Conservation (phyloP, 2,797 vertebrate species). For the Denticeps clupeoides region DNA sequence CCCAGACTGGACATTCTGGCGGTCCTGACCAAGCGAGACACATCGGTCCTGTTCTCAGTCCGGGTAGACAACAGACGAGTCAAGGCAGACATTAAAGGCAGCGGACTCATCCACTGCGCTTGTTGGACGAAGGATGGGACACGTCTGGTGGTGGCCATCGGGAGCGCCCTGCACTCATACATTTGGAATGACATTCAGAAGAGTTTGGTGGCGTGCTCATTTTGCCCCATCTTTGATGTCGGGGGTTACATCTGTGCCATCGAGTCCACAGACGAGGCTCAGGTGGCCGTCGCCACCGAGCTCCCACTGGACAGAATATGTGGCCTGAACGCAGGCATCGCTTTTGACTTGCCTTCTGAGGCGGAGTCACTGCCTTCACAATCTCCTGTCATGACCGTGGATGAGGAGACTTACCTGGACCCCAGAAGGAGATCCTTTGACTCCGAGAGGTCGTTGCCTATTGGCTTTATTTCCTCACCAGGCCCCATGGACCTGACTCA, state of each 20-base stretch:
- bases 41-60: constrained; percentile 71
- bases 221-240: constrained; percentile 78
- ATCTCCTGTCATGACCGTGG: constrained; percentile 35
- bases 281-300: constrained; percentile 78
- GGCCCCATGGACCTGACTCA: constrained; percentile 76
- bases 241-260: constrained; percentile 75
- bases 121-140: constrained; percentile 88
- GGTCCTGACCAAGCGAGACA: constrained; percentile 75
- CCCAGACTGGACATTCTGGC: constrained; percentile 73
- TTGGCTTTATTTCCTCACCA: constrained; percentile 49
- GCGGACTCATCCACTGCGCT: constrained; percentile 74
- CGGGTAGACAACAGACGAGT: constrained; percentile 63
- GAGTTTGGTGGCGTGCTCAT: constrained; percentile 66
- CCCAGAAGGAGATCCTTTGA: constrained; percentile 55
- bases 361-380: constrained; percentile 33
- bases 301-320: constrained; percentile 83
- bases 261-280: constrained; percentile 60
- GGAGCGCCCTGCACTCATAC: constrained; percentile 77
- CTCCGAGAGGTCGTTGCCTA: constrained; percentile 46
- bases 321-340: constrained; percentile 65
- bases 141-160: constrained; percentile 80
- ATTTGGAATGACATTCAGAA: constrained; percentile 82
- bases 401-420: constrained; percentile 47
- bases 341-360: constrained; percentile 56
- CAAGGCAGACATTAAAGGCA: constrained; percentile 67